Evolutionary conservation across 2,888 invertebrate genomes (phyloP).

Genomic region (Empis stercorea): DNA sequence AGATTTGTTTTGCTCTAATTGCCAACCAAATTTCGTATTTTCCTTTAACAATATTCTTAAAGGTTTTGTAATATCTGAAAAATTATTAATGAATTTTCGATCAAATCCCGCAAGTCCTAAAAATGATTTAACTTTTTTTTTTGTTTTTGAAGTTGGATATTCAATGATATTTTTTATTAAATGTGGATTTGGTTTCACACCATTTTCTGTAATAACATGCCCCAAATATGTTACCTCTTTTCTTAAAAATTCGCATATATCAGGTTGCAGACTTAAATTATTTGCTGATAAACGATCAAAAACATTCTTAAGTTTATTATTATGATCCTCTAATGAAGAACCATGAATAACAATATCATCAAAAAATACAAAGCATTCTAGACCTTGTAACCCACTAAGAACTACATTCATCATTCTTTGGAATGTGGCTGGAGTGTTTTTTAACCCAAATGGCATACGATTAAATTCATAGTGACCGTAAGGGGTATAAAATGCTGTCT

Average conservation of each 20-base stretch:
- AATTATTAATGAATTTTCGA: conserved; percentile 8
- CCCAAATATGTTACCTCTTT: conserved; percentile 15
- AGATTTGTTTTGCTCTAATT: not conserved
- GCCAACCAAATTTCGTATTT: conserved; percentile 3
- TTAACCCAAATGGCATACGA: conserved; percentile 28
- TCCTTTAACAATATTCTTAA: conserved; percentile 3
- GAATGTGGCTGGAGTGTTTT: conserved; percentile 30
- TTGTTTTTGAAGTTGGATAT: conserved; percentile 10
- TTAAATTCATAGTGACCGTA: conserved; percentile 23
- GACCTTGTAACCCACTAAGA: conserved; percentile 21
- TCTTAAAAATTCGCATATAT: conserved; percentile 16
- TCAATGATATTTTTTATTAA: conserved; percentile 2
- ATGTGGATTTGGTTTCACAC: conserved; percentile 9
- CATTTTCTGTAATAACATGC: conserved; percentile 20
- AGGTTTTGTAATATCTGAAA: conserved; percentile 5
- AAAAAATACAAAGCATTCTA: conserved; percentile 23
- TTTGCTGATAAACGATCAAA: conserved; percentile 14
- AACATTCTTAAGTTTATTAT: conserved; percentile 14
- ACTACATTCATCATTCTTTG: conserved; percentile 29
- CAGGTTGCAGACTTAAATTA: conserved; percentile 17
- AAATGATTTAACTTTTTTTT: conserved; percentile 16
- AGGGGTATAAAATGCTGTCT: conserved; percentile 26
- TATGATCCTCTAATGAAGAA: conserved; percentile 18
- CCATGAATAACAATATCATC: conserved; percentile 25
- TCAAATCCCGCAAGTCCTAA: conserved; percentile 15